Base-by-base conservation (phyloP, 2,888 invertebrate genomes). In the Temnothorax ravouxi region DNA sequence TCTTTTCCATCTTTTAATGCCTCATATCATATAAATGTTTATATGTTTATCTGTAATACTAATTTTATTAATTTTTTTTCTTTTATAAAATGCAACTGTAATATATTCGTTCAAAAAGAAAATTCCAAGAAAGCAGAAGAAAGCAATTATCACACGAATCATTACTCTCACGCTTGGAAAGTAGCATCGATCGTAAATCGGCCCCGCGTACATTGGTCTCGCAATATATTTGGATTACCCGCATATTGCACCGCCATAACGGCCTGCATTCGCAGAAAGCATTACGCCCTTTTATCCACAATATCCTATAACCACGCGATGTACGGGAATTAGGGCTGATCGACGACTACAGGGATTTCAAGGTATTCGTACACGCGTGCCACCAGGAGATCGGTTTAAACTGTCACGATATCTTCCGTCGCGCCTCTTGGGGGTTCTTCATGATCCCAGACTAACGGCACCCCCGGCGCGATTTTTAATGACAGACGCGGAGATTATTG, bases 391-490 rank as follows among this genome's bases (percentile, higher is more conserved):
- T 50, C 56, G 79, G 62, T 41, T 18, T 61, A 62, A 71, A 59
- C 47, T 75, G 67, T 56, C 76, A 44, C 66, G 72, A 34, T 74
- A 84, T 79, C 84, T 84, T 67, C 79, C 44, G 29, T 56, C 71
- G 89, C 47, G 64, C 80, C 88, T 71, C 84, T 88, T 85, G 80
- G 66, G 84, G 71, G 75, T 83, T 86, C 89, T 67, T 87, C 79
- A 85, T 87, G 81, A 88, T 88, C 88, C 88, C 85, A 84, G 88
- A 84, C 89, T 88, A 61, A 56, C 87, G 50, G 86, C 87, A 72
- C 84, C 82, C 86, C 83, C 71, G 66, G 71, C 74, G 86, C 87
- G 91, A 91, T 87, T 90, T 91, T 91, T 90, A 91, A 92, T 89
- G 88, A 87, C 87, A 84, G 83, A 84, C 77, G 74, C 71, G 59